Evolutionary conservation across 1,140 invertebrate species (phyloP), one percentile per base, ranked within the genome.

Genomic region (Vollenhovia emeryi): DNA sequence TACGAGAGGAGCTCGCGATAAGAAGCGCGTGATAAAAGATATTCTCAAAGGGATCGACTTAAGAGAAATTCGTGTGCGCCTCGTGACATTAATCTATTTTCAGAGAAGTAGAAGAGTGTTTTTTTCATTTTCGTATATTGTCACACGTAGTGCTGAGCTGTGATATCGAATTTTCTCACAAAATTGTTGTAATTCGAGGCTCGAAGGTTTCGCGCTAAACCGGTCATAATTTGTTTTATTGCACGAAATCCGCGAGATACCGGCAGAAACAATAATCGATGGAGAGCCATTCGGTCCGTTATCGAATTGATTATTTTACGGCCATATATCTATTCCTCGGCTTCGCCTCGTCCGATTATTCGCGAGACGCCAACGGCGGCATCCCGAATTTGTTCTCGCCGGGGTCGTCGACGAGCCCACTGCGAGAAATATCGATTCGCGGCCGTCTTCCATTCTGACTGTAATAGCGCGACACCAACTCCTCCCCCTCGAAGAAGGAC

Each of bases 361-460:
- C 62, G 33, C 43, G 36, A 60, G 13, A 52, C n/a, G 24, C 55
- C 11, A 43, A 33, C 64, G 52, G 24, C 55, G 15, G 50, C 57
- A 40, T 68, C 45, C 43, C 30, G 64, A 88, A 80, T 76, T 60
- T 52, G 27, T 71, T 83, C 43, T 50, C 52, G 71, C 27, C 48
- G 50, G 50, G 50, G 69, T 69, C 83, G 86, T 60, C 69, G 82
- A 75, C 83, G 84, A 86, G 78, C 59, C 86, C 33, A n/a, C 85
- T 74, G 78, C 69, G 78, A 88, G 88, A 84, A 83, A 87, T 87
- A 87, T 90, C 88, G 89, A 90, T 90, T 90, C 73, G 78, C 75
- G 69, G 57, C 87, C 75, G 86, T 86, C 89, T 90, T 89, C 90
- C 83, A 91, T 89, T 90, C 89, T 91, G 87, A 89, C 74, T 87